Base-by-base conservation (phyloP, 53 echinoderm and acorn worm genomes). In the Holothuria leucospilota region DNA sequence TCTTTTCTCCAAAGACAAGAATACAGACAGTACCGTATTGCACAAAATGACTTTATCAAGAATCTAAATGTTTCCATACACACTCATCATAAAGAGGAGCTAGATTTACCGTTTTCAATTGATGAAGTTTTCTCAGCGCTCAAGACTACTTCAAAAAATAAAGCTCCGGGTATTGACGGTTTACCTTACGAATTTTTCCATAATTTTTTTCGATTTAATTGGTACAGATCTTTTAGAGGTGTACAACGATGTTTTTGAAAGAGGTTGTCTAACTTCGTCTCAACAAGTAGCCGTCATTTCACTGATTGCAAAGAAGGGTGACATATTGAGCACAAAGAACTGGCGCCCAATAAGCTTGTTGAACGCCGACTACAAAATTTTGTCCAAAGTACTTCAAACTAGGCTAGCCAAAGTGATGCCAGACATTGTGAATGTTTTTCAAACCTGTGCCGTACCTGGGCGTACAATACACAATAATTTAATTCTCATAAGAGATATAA, bases 281-380 rank as follows among this genome's bases (percentile, higher is more conserved):
- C 29, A 34, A 39, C 29, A 30, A 71, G 39, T 30, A 30, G 71
- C 30, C 1, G 34, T 34, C 34, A 34, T 34, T 34, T 34, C 34
- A 34, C 34, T 34, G 34, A 34, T 34, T 34, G 30, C 38, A 1
- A 71, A 71, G 20, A 71, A 71, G 13, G 71, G 71, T 1, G 71
- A 71, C 20, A 12, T 71, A 2, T 39, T 69, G 15, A 51, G 62
- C 0, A 2, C 88, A 0, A 0, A n/a, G 0, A 92, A 92, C 34
- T 34, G 34, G 34, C 3, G 34, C 34, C 34, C 3, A 34, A 34
- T 2, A 34, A 34, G 34, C 3, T 30, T 92, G 38, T 15, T 92
- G 18, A 92, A 92, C 21, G 71, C 53, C 0, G 88, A 92, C 85
- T 84, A 88, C 26, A 91, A 91, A 39, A 41, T 88, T 20, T 27